Evolutionary conservation across 2,888 invertebrate genomes (phyloP).

Genomic region (Muschampia plurimacula): DNA sequence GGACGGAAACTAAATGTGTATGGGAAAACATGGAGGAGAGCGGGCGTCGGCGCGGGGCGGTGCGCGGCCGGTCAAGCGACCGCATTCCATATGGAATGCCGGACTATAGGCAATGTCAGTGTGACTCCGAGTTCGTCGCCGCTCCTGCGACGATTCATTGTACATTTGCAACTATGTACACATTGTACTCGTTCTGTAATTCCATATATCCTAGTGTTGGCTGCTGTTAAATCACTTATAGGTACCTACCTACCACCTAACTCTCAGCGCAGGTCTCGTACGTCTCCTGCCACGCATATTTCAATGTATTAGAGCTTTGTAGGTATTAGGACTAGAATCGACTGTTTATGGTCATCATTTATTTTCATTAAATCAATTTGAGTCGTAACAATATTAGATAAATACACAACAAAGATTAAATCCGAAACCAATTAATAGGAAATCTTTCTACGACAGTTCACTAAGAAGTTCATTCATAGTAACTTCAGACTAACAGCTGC

Average conservation of each 20-base stretch:
- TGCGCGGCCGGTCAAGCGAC: constrained; percentile 74
- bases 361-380: not conserved
- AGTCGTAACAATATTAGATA: not conserved
- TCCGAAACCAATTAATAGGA: too few species aligned
- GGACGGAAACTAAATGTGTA: constrained; percentile 74
- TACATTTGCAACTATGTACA: constrained; percentile 47
- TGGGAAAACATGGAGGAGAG: constrained; percentile 79
- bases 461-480: too few species aligned
- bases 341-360: not conserved
- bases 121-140: constrained; percentile 66
- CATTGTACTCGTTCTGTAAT: constrained; percentile 45
- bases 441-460: too few species aligned
- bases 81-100: constrained; percentile 84
- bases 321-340: not conserved
- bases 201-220: constrained; percentile 42
- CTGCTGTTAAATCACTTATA: constrained; percentile 42
- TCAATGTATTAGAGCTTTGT: not conserved
- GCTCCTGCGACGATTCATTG: constrained; percentile 49
- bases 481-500: too few species aligned
- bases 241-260: not conserved
- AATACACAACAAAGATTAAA: too few species aligned
- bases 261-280: not conserved
- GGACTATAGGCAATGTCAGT: constrained; percentile 84
- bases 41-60: constrained; percentile 60
- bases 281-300: not conserved